Evolutionary conservation across 2,797 vertebrate species (phyloP).

Genomic region (Sphenodon punctatus): DNA sequence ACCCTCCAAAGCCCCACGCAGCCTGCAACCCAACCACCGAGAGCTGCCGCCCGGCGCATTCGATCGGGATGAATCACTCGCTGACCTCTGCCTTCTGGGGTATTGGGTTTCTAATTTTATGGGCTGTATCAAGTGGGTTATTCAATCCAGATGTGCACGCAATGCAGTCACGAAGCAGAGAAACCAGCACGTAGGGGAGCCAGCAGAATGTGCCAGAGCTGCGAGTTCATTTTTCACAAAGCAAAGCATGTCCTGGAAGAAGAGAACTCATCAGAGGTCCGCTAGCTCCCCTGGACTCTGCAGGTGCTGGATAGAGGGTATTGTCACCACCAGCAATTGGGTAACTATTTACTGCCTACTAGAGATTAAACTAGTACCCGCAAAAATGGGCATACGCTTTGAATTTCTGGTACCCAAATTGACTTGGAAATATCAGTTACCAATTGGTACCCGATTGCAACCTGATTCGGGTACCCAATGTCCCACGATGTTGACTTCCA

Average conservation of each 20-base stretch:
- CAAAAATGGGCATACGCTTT: no score
- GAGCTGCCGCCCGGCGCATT: constrained; percentile 30
- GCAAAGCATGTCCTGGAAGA: constrained; percentile 5
- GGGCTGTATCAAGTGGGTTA: constrained; percentile 65
- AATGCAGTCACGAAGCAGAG: constrained; percentile 55
- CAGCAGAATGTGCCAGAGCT: constrained; percentile 4
- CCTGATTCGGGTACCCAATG: no score
- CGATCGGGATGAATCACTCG: constrained; percentile 64
- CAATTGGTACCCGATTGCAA: no score
- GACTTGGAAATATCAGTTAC: no score
- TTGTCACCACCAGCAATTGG: neutral
- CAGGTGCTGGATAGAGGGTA: neutral
- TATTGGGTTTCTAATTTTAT: constrained; percentile 72
- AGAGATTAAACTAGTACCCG: no score
- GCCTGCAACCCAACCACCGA: constrained; percentile 24
- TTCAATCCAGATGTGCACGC: constrained; percentile 74
- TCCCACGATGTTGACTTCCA: no score
- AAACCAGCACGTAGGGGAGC: constrained; percentile 40
- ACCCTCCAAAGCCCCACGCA: constrained; percentile 32
- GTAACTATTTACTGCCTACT: no score
- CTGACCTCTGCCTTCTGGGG: constrained; percentile 70
- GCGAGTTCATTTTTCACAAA: constrained; percentile 37
- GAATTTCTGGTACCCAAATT: no score
- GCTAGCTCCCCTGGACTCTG: neutral
- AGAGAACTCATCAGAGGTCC: constrained; percentile 10